Evolutionary conservation across 2,797 vertebrate species (phyloP).

Genomic region (Pitangus sulphuratus): DNA sequence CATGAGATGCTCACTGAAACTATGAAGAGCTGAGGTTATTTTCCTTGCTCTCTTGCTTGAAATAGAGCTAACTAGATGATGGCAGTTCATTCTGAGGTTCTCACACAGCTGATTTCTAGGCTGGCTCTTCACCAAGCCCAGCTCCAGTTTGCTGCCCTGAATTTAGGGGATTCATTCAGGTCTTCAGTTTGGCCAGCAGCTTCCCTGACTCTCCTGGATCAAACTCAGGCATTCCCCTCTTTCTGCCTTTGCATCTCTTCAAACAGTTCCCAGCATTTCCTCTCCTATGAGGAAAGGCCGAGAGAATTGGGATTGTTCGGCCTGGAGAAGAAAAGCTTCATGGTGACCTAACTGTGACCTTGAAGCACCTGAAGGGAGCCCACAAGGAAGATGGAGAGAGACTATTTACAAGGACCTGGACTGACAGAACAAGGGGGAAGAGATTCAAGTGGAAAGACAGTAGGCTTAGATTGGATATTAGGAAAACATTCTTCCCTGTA

Average conservation of each 20-base stretch:
- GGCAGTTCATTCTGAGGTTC: not conserved
- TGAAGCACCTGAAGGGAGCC: not conserved
- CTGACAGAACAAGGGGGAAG: not conserved
- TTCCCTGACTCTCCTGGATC: not conserved
- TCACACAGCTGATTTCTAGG: not conserved
- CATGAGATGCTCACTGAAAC: not conserved
- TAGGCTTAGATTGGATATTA: not conserved
- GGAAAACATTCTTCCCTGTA: not conserved
- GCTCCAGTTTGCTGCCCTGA: not conserved
- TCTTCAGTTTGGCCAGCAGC: not conserved
- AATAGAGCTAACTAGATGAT: not conserved
- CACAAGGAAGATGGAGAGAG: not conserved
- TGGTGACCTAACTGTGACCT: not conserved
- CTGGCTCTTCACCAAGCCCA: not conserved
- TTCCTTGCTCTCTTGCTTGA: not conserved
- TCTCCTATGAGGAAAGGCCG: not conserved
- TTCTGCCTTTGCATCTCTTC: not conserved
- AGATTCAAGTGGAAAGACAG: not conserved
- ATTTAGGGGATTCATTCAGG: accelerated
- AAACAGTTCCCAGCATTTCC: not conserved
- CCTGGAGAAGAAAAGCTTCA: not conserved
- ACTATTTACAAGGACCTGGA: not conserved
- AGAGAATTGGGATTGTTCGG: not conserved
- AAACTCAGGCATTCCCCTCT: not conserved
- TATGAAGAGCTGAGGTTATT: not conserved